Conservation (phyloP, 2,888 invertebrate genomes). For the Pomacea canaliculata region DNA sequence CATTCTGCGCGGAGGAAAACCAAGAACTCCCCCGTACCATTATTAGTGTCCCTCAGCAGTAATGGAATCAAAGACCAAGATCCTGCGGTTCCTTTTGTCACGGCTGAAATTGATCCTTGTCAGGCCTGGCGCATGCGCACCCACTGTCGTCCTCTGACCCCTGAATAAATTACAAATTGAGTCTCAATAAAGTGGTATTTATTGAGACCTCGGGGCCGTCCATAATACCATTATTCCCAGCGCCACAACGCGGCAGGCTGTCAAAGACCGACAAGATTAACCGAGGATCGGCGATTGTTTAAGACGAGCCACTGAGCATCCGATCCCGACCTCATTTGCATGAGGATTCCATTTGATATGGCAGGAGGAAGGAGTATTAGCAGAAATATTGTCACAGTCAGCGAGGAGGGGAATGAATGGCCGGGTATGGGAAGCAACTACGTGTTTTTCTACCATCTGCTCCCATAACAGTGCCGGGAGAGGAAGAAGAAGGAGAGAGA, state of each 20-base stretch:
- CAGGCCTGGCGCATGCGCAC: slow-evolving; percentile 7
- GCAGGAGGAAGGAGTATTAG: slow-evolving; percentile 23
- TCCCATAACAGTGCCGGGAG: slow-evolving; percentile 15
- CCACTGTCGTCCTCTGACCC: slow-evolving; percentile 2
- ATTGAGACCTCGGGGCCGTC: slow-evolving; percentile 6
- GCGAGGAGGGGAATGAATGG: background rate
- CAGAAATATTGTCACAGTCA: slow-evolving; percentile 15
- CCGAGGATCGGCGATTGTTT: slow-evolving; percentile 21
- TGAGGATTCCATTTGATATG: slow-evolving; percentile 29
- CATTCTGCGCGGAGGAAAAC: too few species aligned
- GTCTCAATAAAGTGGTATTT: slow-evolving; percentile 10
- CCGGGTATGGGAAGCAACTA: slow-evolving; percentile 9
- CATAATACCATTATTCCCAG: background rate
- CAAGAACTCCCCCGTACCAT: too few species aligned
- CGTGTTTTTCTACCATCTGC: slow-evolving; percentile 30
- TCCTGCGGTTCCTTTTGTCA: background rate
- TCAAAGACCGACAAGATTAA: slow-evolving; percentile 19
- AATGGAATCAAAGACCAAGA: too few species aligned
- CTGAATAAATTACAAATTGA: slow-evolving; percentile 21
- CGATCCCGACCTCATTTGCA: slow-evolving; percentile 22
- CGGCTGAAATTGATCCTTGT: background rate
- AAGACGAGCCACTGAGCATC: slow-evolving; percentile 12
- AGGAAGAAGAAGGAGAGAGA: background rate
- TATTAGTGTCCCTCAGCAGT: too few species aligned
- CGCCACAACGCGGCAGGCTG: slow-evolving; percentile 2